Base-by-base conservation (phyloP, 2,113 vertebrate species). In the Microcebus lehilahytsara region DNA sequence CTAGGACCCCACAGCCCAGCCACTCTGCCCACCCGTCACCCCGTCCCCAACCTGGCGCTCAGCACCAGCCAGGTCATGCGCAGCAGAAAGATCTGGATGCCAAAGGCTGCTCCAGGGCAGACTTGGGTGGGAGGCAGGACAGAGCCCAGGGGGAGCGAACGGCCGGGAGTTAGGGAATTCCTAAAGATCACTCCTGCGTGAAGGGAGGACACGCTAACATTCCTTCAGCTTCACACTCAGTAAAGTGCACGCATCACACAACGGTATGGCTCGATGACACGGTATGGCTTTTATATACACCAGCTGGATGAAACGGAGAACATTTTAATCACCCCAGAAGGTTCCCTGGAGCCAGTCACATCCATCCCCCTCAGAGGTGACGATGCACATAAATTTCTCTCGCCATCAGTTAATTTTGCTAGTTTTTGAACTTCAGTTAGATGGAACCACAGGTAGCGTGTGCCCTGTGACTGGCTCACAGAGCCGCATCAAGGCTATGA, bases 41-140 rank as follows among this genome's bases (percentile, higher is more conserved):
- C n/a, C 40, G 40, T 1, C 10, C 34, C 56, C 37, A n/a, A 2
- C 71, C 46, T 19, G n/a, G 56, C 71, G 58, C 79, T 72, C 67
- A 32, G 42, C 74, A 75, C 49, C 8, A 20, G 12, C 10, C 10
- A 4, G 16, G 25, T 74, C 75, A 58, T 7, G 56, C 49, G 16
- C n/a, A 67, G 58, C 0, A 0, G 40, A 30, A 23, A 49, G 17
- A 40, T 1, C 16, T 27, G 1, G 0, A 58, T 66, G 20, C 30
- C 20, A 12, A 85, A 6, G 12, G 58, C 22, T 53, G 12, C 81
- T 60, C 16, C 66, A 51, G 37, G 16, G 8, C n/a, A 42, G 60
- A 66, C 25, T 34, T 30, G 53, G 23, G 5, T 2, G 11, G 40
- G 25, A 12, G 58, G 9, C 46, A 89, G 42, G 37, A 25, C 6